Conservation (phyloP, 2,888 invertebrate species). For the Tigriopus californicus region DNA sequence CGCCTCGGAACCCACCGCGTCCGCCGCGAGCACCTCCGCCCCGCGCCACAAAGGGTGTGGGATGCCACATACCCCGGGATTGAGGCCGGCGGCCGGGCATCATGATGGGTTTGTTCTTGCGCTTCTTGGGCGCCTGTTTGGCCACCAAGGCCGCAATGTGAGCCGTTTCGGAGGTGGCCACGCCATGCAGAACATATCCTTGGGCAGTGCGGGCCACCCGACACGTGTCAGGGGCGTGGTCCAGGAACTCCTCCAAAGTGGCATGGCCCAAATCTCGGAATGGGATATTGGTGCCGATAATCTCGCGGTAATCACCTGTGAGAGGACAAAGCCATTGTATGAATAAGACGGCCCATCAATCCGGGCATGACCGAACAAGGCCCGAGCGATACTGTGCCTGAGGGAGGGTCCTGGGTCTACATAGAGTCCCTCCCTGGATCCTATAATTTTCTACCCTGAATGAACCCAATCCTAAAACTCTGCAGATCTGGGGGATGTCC, state of each 20-base stretch:
- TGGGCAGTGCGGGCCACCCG: background rate
- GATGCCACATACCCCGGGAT: background rate
- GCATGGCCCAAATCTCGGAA: conserved; percentile 16
- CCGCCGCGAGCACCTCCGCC: background rate
- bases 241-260: conserved; percentile 17
- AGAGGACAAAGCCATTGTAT: too few relatives aligned
- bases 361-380: too few relatives aligned
- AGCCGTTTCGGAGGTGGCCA: background rate
- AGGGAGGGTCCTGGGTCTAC: too few relatives aligned
- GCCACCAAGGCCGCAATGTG: conserved; percentile 11
- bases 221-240: conserved; percentile 12
- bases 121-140: background rate
- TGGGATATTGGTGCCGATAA: conserved; percentile 17
- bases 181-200: background rate
- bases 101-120: background rate
- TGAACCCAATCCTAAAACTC: too few relatives aligned
- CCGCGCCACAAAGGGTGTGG: background rate
- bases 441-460: too few relatives aligned
- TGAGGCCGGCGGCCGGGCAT: background rate
- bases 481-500: too few relatives aligned
- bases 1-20: background rate
- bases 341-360: too few relatives aligned
- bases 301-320: conserved; percentile 17
- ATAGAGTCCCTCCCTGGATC: too few relatives aligned
- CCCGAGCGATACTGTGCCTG: too few relatives aligned